These are phyloP conservation scores for Lydus trimaculatus DNA, from an alignment of 2,888 invertebrate species.

Conservation along the genomic window DNA sequence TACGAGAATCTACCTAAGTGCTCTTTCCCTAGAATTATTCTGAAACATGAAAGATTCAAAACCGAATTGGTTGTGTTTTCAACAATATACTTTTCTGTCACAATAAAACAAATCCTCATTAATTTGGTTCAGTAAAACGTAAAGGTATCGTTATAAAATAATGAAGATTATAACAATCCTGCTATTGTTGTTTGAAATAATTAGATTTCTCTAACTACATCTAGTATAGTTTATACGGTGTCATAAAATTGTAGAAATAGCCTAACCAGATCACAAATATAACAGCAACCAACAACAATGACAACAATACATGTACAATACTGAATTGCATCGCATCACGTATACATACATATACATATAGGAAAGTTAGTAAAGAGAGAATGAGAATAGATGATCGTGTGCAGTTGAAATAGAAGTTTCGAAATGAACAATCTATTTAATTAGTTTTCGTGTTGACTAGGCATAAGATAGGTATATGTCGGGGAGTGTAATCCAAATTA, in stretches of 20 bases:
- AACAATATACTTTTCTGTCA: not conserved
- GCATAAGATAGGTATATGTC: slow-evolving; percentile 13
- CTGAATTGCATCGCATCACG: not conserved
- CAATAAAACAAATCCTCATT: not conserved
- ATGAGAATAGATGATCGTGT: not conserved
- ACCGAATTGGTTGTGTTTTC: not conserved
- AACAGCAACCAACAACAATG: not conserved
- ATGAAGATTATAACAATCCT: not conserved
- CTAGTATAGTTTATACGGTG: not conserved
- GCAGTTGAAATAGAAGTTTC: slow-evolving; percentile 18
- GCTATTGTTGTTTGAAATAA: not conserved
- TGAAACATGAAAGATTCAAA: not conserved
- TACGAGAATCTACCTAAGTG: too few species aligned
- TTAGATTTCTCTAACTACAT: slow-evolving; percentile 1
- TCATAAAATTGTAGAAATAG: slow-evolving; percentile 4
- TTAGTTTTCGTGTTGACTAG: slow-evolving; percentile 36
- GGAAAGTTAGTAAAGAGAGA: not conserved
- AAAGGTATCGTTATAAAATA: not conserved
- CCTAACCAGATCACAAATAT: not conserved
- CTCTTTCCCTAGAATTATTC: not conserved
- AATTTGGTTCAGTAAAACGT: not conserved
- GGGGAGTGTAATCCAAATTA: slow-evolving; percentile 32
- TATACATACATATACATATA: not conserved
- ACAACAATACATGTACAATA: not conserved
- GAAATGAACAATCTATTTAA: slow-evolving; percentile 37